Evolutionary conservation across 2,797 vertebrate species (phyloP).

Genomic region (Ctenopoma kingsleyae): DNA sequence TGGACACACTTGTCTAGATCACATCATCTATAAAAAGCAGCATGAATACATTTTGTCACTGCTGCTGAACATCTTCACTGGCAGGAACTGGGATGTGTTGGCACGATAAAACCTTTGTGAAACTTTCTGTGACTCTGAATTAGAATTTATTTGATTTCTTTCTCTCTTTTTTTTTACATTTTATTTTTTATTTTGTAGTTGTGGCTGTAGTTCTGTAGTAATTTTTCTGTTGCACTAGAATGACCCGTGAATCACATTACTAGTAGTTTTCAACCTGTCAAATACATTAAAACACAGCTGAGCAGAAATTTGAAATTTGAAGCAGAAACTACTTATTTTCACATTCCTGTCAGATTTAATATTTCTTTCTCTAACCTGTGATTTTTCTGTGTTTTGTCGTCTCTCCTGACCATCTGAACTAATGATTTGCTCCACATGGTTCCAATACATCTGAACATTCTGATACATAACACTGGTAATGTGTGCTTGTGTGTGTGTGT

Average conservation of each 20-base stretch:
- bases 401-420: constrained; percentile 1
- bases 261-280: background rate
- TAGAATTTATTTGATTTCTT: no score
- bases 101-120: background rate
- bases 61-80: background rate
- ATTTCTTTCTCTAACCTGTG: background rate
- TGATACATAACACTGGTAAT: constrained; percentile 37
- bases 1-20: background rate
- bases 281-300: background rate
- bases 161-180: no score
- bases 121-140: no score
- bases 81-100: constrained; percentile 1
- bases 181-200: no score
- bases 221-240: no score
- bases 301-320: background rate
- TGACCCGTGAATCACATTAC: no score
- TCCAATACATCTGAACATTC: constrained; percentile 35
- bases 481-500: constrained; percentile 23
- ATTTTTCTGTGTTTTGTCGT: background rate
- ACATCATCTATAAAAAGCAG: constrained; percentile 12
- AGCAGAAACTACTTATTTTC: background rate
- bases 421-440: constrained; percentile 42
- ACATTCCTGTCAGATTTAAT: background rate
- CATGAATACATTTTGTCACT: background rate
- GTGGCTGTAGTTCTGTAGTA: no score